Percentiles rank a stretch among this genome's conserved stretches.
Evolutionary conservation across 1,140 invertebrate species (phyloP).

Genomic region (Aphaenogaster rudis): DNA sequence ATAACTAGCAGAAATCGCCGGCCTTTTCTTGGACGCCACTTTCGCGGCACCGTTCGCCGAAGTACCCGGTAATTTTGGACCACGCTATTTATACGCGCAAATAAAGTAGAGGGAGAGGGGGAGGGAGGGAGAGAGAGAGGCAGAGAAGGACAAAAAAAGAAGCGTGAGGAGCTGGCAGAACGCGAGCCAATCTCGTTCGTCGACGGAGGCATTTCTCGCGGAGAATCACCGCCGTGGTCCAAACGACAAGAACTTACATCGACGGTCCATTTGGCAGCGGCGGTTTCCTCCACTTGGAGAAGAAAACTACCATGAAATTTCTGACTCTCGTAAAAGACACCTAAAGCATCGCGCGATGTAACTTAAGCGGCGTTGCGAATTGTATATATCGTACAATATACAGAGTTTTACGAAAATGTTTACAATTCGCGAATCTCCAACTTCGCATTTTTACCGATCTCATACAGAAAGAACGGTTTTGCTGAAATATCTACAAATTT

Average conservation of each 20-base stretch:
- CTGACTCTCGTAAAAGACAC: background rate
- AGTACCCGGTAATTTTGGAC: slow-evolving; percentile 79
- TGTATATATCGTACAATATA: background rate
- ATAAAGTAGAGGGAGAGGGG: slow-evolving; percentile 60
- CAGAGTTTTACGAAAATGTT: background rate
- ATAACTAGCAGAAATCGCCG: slow-evolving; percentile 38
- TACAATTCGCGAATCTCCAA: background rate
- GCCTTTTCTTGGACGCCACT: slow-evolving; percentile 60
- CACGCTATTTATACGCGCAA: slow-evolving; percentile 79
- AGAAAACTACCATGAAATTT: slow-evolving; percentile 11
- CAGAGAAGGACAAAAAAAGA: slow-evolving; percentile 1
- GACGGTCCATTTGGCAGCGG: slow-evolving; percentile 49
- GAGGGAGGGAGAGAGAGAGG: slow-evolving; percentile 29
- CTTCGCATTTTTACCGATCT: background rate
- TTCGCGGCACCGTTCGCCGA: slow-evolving; percentile 72
- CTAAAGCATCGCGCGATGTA: background rate
- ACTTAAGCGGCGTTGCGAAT: background rate
- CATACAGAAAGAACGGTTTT: background rate
- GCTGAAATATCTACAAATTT: no score
- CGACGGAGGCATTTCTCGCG: slow-evolving; percentile 46
- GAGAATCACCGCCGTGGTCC: background rate
- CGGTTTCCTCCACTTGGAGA: background rate
- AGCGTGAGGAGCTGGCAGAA: slow-evolving; percentile 23
- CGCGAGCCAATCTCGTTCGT: slow-evolving; percentile 49
- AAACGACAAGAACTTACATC: slow-evolving; percentile 29